A percentile compares a stretch with the other conserved stretches of the same genome.
Conservation (phyloP, 1,140 invertebrate genomes). For the Neotoxoptera formosana region DNA sequence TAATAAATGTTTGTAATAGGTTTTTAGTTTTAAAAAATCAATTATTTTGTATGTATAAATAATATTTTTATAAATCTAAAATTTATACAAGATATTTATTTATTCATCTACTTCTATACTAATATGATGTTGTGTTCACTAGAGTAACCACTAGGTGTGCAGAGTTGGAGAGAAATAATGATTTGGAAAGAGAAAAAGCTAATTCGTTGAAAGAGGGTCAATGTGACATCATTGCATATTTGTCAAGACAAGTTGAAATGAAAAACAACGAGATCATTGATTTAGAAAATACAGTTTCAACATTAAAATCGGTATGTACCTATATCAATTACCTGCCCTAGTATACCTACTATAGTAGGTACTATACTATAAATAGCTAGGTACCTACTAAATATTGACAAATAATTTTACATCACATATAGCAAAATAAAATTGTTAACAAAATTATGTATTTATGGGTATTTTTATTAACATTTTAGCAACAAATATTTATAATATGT, state of each 20-base stretch:
- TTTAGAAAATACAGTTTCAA: slow-evolving; percentile 41
- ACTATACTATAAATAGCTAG: too few relatives aligned
- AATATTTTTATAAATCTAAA: too few relatives aligned
- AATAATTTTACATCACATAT: too few relatives aligned
- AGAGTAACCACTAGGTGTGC: slow-evolving; percentile 35
- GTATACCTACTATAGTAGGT: too few relatives aligned
- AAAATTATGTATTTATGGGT: too few relatives aligned
- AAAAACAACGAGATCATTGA: slow-evolving; percentile 50
- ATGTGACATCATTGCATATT: slow-evolving; percentile 44
- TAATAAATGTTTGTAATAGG: not conserved
- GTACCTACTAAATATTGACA: too few relatives aligned
- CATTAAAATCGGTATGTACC: not conserved
- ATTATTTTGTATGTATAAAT: not conserved
- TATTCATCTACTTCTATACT: not conserved
- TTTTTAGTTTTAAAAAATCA: not conserved
- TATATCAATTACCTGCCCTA: too few relatives aligned
- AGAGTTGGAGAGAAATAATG: slow-evolving; percentile 28
- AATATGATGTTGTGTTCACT: not conserved
- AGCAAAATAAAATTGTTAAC: too few relatives aligned
- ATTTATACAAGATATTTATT: too few relatives aligned
- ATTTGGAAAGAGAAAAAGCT: slow-evolving; percentile 38
- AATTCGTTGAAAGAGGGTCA: slow-evolving; percentile 33
- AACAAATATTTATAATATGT: too few relatives aligned
- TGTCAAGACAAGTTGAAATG: slow-evolving; percentile 37
- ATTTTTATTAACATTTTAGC: too few relatives aligned